Conservation (phyloP, 2,797 vertebrate genomes). For the Valencia hispanica region DNA sequence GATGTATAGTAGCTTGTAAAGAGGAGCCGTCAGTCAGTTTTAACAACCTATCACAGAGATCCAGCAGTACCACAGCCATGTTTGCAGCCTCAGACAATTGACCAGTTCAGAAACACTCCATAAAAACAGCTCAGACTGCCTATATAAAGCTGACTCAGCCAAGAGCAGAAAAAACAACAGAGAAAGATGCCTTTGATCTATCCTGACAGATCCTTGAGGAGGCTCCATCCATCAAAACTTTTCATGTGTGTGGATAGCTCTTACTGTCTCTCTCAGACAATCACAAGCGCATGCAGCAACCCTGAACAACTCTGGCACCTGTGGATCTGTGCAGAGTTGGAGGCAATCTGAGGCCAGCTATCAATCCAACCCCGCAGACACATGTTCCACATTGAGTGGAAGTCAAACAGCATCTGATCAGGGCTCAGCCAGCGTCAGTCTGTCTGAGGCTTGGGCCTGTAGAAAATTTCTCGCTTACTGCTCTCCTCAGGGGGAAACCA, state of each 20-base stretch:
- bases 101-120: slow-evolving; percentile 66
- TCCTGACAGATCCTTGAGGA: slow-evolving; percentile 50
- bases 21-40: slow-evolving; percentile 61
- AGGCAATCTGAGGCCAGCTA: slow-evolving; percentile 55
- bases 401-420: slow-evolving; percentile 72
- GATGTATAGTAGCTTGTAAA: slow-evolving; percentile 74
- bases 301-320: slow-evolving; percentile 64
- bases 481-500: slow-evolving; percentile 52
- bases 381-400: slow-evolving; percentile 70
- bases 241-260: slow-evolving; percentile 32
- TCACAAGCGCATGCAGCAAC: slow-evolving; percentile 25
- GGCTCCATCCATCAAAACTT: slow-evolving; percentile 39
- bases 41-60: slow-evolving; percentile 69
- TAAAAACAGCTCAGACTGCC: slow-evolving; percentile 56
- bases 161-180: slow-evolving; percentile 53
- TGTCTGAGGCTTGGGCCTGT: slow-evolving; percentile 67
- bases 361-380: slow-evolving; percentile 58
- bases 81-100: slow-evolving; percentile 42
- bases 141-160: slow-evolving; percentile 47
- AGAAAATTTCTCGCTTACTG: slow-evolving; percentile 38
- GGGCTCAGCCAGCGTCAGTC: slow-evolving; percentile 65
- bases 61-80: slow-evolving; percentile 64
- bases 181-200: slow-evolving; percentile 58
- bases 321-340: slow-evolving; percentile 54
- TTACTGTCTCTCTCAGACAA: slow-evolving; percentile 37